Evolutionary conservation across 2,113 vertebrate species (phyloP).

Genomic region (Urocynchramus pylzowi): DNA sequence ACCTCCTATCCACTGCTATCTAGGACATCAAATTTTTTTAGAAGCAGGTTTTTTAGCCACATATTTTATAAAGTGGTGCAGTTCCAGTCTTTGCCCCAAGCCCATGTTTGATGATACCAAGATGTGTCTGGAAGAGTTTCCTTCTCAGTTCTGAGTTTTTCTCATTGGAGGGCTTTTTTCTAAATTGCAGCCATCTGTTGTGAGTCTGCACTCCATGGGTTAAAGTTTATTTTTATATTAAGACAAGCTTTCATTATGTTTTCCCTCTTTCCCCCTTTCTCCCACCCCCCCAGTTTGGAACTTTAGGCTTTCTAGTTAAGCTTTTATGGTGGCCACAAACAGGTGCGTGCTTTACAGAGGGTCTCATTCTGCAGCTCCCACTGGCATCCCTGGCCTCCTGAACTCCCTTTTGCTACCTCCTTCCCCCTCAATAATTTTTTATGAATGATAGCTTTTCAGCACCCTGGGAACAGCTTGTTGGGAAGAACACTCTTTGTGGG

Average conservation of each 20-base stretch:
- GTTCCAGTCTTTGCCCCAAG: neutral
- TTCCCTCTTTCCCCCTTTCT: neutral
- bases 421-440: slow-evolving; percentile 74
- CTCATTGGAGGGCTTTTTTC: neutral
- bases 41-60: neutral
- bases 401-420: slow-evolving; percentile 71
- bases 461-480: slow-evolving; percentile 71
- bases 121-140: neutral
- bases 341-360: slow-evolving; percentile 78
- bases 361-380: slow-evolving; percentile 73
- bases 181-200: neutral
- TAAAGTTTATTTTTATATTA: slow-evolving; percentile 54
- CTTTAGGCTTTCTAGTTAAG: slow-evolving; percentile 69
- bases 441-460: slow-evolving; percentile 84
- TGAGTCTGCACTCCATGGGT: slow-evolving; percentile 14
- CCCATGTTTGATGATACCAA: neutral
- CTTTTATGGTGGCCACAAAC: slow-evolving; percentile 73
- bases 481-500: slow-evolving; percentile 56
- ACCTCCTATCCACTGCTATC: neutral
- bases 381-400: slow-evolving; percentile 70
- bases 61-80: neutral
- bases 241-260: slow-evolving; percentile 62
- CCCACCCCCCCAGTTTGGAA: neutral
- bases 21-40: neutral
- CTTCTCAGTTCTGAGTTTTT: neutral